Evolutionary conservation across 2,113 vertebrate species (phyloP).

Genomic region (Aspidoscelis tigris): DNA sequence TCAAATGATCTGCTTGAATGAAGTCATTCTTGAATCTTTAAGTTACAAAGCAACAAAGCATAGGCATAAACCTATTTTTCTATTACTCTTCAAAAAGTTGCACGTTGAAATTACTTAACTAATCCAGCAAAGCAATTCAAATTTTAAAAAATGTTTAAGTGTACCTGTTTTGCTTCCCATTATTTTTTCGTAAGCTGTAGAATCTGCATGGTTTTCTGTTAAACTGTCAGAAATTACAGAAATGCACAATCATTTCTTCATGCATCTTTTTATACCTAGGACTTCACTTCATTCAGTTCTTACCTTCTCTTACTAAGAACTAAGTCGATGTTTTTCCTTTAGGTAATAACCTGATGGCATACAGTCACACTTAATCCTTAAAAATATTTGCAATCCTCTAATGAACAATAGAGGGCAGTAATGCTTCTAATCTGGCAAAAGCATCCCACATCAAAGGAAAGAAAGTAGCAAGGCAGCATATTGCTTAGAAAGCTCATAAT

Average conservation of each 20-base stretch:
- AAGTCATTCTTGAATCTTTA: constrained; percentile 76
- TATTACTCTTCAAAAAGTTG: constrained; percentile 58
- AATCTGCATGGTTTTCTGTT: constrained; percentile 26
- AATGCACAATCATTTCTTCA: constrained; percentile 17
- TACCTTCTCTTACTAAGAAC: constrained; percentile 21
- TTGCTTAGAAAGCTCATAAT: constrained; percentile 55
- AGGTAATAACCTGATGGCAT: constrained; percentile 43
- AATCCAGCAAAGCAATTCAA: constrained; percentile 24
- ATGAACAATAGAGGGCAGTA: constrained; percentile 88
- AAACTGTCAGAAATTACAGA: neutral
- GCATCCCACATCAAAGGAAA: constrained; percentile 41
- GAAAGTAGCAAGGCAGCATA: constrained; percentile 35
- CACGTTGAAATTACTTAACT: constrained; percentile 10
- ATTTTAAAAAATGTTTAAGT: neutral
- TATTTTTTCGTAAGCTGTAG: neutral
- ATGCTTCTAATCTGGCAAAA: constrained; percentile 81
- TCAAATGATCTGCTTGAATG: constrained; percentile 79
- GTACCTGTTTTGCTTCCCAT: constrained; percentile 11
- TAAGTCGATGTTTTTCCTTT: constrained; percentile 29
- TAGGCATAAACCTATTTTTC: constrained; percentile 39
- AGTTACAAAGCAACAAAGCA: constrained; percentile 52
- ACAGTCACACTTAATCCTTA: constrained; percentile 41
- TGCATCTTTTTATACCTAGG: constrained; percentile 4
- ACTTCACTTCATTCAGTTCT: neutral
- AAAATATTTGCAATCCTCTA: constrained; percentile 76